Evolutionary conservation across 2,888 invertebrate species (phyloP), one percentile per base, ranked within the genome.

Genomic region (Diarsia mendica): DNA sequence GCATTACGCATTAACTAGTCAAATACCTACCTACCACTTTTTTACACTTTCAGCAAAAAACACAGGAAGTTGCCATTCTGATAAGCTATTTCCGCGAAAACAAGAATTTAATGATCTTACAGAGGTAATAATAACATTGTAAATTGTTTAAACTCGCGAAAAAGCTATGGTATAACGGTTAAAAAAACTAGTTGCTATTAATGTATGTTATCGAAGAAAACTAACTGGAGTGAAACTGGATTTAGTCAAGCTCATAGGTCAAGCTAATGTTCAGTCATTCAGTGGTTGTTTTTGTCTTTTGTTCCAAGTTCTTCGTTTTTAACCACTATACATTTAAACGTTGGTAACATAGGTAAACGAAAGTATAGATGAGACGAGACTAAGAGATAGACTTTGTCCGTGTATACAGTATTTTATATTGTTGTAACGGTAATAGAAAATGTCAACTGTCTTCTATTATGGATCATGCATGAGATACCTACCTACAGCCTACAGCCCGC

Each of bases 1-100:
- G 23, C 58, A 33, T 44, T 44, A 61, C 39, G 2, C 20, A 49
- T 28, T 44, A n/a, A 23, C 4, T 15, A 44, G 20, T 11, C 44
- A 9, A 51, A 28, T n/a, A 55, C 18, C 15, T 55, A 44, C 0
- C 11, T 28, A 44, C 0, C 11, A n/a, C 0, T 58, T 48, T 72
- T 79, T 77, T 77, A 13, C 18, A 15, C 2, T 64, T 46, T 8
- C 4, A 8, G 39, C 6, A 46, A 72, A 67, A 64, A 61, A 0
- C 1, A 64, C 80, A 77, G 82, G 80, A 84, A 77, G 68, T 84
- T 69, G 13, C 28, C 11, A 46, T 77, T 71, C 61, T 55, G 82
- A 83, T 83, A 77, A 84, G 80, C 9, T 6, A 33, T 28, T 68
- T 63, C 64, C 8, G 23, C 39, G 33, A 66, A 66, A 80, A 72